Base-by-base conservation (phyloP, 1,140 invertebrate species). In the Cotesia glomerata region DNA sequence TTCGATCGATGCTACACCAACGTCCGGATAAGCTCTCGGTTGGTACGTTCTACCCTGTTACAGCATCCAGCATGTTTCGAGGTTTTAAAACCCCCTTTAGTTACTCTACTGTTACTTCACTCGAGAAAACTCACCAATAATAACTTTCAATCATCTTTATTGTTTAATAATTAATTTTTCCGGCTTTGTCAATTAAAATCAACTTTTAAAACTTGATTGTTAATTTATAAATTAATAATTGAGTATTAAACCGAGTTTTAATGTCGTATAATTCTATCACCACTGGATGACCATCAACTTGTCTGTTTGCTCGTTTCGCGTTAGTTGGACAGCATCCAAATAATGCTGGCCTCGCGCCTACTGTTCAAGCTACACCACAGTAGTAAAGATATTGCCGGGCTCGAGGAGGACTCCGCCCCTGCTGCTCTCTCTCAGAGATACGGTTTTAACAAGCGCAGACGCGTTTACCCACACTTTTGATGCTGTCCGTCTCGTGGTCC, bases 301-400 rank as follows among this genome's bases (percentile, higher is more conserved):
- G 54, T 58, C 52, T 54, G 66, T 36, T 36, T 61, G 5, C 11
- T 71, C 39, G 39, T 65, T 36, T 54, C 32, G 26, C 32, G 56
- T 61, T 72, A 66, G 67, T 72, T 67, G 71, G 71, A 61, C 13
- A 49, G 54, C 54, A 72, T 67, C 71, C 71, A 72, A 72, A 72
- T 58, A 67, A 67, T 61, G 49, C 71, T 67, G 71, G 71, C 71
- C 63, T 49, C 51, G 18, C 63, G 64, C 71, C 71, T 67, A 71
- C 35, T 59, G 62, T 58, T 26, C 26, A 26, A 16, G 71, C 39
- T 45, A 9, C 26, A 26, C 2, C 5, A 7, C 5, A 45, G 39
- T 9, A 71, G 61, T 34, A 34, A 34, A 64, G 61, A 72, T 72
- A 56, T 67, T 61, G 52, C 68, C 35, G 58, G 52, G 64, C 56